Base-by-base conservation (phyloP, 2,797 vertebrate species). In the Micropoecilia bifurca region DNA sequence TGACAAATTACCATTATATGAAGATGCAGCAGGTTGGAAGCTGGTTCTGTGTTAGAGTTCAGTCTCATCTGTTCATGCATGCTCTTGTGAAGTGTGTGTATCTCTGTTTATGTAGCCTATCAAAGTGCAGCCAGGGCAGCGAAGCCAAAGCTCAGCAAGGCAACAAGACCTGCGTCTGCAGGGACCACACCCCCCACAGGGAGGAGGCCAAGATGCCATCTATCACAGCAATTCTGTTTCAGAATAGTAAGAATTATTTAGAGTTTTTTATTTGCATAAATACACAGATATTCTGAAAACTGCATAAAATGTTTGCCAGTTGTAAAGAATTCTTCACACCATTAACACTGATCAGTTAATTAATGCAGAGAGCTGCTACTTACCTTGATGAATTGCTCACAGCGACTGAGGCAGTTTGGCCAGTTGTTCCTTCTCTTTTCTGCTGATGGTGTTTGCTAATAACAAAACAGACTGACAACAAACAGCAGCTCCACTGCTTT, bases 131-230 rank as follows among this genome's bases (percentile, higher is more conserved):
- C 12, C 57, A 14, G 57, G 57, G 57, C 57, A 59, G 28, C 9
- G 28, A 59, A 28, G 13, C n/a, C 25, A 28, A 30, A 59, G 10
- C 57, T 30, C 57, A 30, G 57, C 57, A 59, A 59, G 28, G 28
- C 28, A 30, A 0, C 61, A 0, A 88, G 84, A 63, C 79, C 48
- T 77, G 68, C 85, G 83, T 73, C 20, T 10, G 80, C 80, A 91
- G 78, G 83, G 90, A 89, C 80, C 89, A 77, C 82, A 83, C 63
- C 66, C 77, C 74, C 61, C 80, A 78, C 77, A 85, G 30, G 77
- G 46, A 78, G 22, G 14, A 46, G 57, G 57, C 46, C 73, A 45
- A 41, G 28, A 45, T 73, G 61, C 46, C 68, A 50, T 50, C 18
- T 63, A 30, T 39, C 59, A 63, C 41, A 30, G 47, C 59, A 53